phyloP scores from a whole-genome alignment of 1,140 invertebrate genomes.

The Holcopasites calliopsidis region DNA sequence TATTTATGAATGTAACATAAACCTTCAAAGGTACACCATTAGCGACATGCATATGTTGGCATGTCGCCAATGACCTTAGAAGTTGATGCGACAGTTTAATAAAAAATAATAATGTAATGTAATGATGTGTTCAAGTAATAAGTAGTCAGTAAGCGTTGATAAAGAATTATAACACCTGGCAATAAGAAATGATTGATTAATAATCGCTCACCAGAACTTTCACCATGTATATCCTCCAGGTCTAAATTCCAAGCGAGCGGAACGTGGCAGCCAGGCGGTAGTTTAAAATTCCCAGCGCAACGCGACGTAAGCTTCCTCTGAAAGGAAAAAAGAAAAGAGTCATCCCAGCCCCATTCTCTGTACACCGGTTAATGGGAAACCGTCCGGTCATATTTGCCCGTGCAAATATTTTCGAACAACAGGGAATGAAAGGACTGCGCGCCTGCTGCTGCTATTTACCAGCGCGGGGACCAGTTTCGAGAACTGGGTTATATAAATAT shows the following conservation, averaged over 20 bases:
- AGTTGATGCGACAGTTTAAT: too few relatives aligned
- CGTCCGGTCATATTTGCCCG: conserved; percentile 24
- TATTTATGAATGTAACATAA: too few relatives aligned
- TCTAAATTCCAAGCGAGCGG: conserved; percentile 20
- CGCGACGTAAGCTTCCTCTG: conserved; percentile 8
- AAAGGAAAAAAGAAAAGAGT: not conserved
- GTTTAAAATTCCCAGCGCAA: conserved; percentile 24
- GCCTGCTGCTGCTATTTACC: conserved; percentile 14
- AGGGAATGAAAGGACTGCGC: conserved; percentile 10
- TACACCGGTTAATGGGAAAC: conserved; percentile 26
- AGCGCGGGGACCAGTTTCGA: not conserved
- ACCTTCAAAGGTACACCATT: too few relatives aligned
- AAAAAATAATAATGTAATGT: too few relatives aligned
- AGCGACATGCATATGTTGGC: too few relatives aligned
- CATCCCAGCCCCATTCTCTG: not conserved
- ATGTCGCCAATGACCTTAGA: too few relatives aligned
- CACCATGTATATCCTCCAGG: conserved; percentile 43
- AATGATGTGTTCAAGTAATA: too few relatives aligned
- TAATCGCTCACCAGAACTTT: conserved; percentile 41
- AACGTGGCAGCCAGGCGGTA: conserved; percentile 18
- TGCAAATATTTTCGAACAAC: conserved; percentile 37
- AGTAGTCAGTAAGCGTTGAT: too few relatives aligned
- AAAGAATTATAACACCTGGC: too few relatives aligned
- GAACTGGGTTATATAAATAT: conserved; percentile 37
- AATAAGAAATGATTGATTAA: too few relatives aligned